Evolutionary conservation across 2,113 vertebrate genomes (phyloP), one percentile per base, ranked within the genome.

Genomic region (Osmerus eperlanus): DNA sequence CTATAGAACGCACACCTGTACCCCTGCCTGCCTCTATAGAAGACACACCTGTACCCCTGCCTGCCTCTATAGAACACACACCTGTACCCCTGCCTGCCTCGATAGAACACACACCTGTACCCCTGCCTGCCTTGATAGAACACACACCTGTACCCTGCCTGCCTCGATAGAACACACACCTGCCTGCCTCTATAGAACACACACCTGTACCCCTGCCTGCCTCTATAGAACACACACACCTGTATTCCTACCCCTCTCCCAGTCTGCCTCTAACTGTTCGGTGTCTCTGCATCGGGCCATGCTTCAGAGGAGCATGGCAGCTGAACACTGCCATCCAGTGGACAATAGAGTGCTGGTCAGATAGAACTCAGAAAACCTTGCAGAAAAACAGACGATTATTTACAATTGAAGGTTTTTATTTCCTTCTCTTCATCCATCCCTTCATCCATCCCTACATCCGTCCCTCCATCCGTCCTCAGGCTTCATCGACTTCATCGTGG

Each of bases 401-500:
- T 47, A 47, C 41, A 11, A 11, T 47, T 7, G 0, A 47, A 47
- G 41, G 41, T 47, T 0, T 47, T 47, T 41, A 41, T 41, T 41
- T 41, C 6, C 36, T 6, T 9, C 36, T 6, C 36, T 41, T 41
- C 6, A 23, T 29, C 62, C 18, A n/a, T 60, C 56, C 12, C 36
- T 52, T 41, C 13, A 14, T 52, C 41, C 19, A 56, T 52, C 9
- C 9, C 53, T 41, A 14, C 23, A 29, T 41, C 28, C 36, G 8
- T n/a, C 9, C 9, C 7, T 47, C 9, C 41, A 2, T 47, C 8
- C 9, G 41, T 47, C 41, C 75, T 3, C 75, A 98, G 97, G 96
- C 76, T 98, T 98, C 84, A 98, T 98, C 69, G 97, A 98, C 91
- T 98, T 98, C 89, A 98, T 98, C 53, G 96, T 98, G 81, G 97